A percentile compares a stretch with the other conserved stretches of the same genome.
These are phyloP conservation scores for Dynastes hyllus DNA, from an alignment of 2,888 invertebrate genomes.

Conservation along the genomic window DNA sequence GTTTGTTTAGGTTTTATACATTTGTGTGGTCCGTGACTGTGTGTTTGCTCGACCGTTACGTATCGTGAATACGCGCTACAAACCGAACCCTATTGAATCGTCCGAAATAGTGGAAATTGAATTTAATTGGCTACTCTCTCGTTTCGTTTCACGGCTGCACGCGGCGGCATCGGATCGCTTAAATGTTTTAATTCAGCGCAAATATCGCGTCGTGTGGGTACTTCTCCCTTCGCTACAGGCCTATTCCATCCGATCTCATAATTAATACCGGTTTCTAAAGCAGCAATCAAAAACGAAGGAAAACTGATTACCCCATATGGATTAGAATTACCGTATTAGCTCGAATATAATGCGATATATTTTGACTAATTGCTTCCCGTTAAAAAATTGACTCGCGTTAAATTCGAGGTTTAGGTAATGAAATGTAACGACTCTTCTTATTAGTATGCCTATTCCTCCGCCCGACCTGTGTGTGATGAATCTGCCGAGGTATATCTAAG, in stretches of 20 bases:
- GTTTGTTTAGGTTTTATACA: slow-evolving; percentile 62
- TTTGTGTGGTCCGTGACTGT: slow-evolving; percentile 62
- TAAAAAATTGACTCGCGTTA: no score
- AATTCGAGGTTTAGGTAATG: no score
- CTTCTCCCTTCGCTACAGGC: background rate
- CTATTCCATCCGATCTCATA: background rate
- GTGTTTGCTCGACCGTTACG: slow-evolving; percentile 62
- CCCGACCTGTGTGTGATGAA: no score
- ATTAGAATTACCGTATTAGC: no score
- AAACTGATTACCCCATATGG: no score
- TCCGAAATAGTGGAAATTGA: slow-evolving; percentile 56
- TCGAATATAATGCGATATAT: no score
- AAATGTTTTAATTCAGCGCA: slow-evolving; percentile 28
- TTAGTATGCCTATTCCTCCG: no score
- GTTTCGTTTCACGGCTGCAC: background rate
- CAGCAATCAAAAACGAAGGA: no score
- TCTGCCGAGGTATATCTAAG: no score
- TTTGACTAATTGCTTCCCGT: no score
- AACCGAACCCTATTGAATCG: slow-evolving; percentile 60
- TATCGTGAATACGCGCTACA: slow-evolving; percentile 59
- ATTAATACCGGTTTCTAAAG: background rate
- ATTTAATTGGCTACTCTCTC: slow-evolving; percentile 59
- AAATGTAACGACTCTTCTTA: no score
- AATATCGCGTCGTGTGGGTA: slow-evolving; percentile 5
- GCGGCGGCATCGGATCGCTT: background rate